phyloP scores from a whole-genome alignment of 2,113 vertebrate species.

The Lichenostomus cassidix region DNA sequence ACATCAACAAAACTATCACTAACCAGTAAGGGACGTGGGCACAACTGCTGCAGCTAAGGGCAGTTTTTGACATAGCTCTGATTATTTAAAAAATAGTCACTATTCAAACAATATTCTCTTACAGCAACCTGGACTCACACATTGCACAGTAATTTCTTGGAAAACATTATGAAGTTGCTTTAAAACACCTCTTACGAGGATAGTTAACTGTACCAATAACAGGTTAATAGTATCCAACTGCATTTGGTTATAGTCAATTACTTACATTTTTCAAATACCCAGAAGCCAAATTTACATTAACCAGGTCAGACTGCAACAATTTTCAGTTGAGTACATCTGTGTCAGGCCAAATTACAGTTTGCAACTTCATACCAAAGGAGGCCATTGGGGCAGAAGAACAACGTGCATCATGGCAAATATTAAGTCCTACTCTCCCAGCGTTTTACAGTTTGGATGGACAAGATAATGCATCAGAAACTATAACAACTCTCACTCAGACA shows the following conservation, averaged over 20 bases:
- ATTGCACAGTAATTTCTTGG: background rate
- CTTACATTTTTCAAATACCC: background rate
- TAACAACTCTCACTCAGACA: background rate
- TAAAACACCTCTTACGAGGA: background rate
- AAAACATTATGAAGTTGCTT: background rate
- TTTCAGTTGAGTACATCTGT: background rate
- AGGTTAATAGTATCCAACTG: background rate
- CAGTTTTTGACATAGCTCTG: background rate
- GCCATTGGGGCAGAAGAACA: background rate
- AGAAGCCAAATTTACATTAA: constrained; percentile 1
- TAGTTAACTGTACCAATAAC: background rate
- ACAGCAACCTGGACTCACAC: background rate
- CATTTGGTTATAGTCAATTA: background rate
- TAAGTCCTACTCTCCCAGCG: background rate
- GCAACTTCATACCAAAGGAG: background rate
- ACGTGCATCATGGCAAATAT: background rate
- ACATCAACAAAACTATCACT: background rate
- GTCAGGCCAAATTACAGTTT: background rate
- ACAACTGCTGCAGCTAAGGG: background rate
- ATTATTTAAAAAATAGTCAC: background rate
- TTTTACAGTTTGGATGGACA: background rate
- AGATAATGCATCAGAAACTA: background rate
- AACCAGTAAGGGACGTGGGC: background rate
- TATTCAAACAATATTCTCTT: background rate
- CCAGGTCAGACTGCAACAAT: background rate